Base-by-base conservation (phyloP, 2,888 invertebrate species). In the Octodonta nipae region DNA sequence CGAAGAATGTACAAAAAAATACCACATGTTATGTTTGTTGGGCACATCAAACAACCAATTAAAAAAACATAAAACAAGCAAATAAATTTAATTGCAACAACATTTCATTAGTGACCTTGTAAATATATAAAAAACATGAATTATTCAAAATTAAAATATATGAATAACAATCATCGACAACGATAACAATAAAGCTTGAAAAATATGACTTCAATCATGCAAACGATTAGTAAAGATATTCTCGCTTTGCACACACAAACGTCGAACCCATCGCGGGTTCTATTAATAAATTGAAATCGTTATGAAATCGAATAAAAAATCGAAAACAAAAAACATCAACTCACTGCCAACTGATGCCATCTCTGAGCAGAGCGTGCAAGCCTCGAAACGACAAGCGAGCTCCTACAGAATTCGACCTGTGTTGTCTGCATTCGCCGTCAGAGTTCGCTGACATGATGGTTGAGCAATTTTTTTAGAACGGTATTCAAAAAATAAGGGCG, bases 271-370 rank as follows among this genome's bases (percentile, higher is more conserved):
- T n/a, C n/a, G n/a, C n/a, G n/a, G n/a, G n/a, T n/a, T n/a, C n/a
- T n/a, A n/a, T n/a, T n/a, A n/a, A n/a, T n/a, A 20, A 20, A 20
- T 7, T 20, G n/a, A n/a, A 20, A 20, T 11, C 22, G 4, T 4
- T 11, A 11, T 22, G 10, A 22, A 20, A 20, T 4, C 22, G 11
- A 22, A 2, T 22, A 11, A 22, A 10, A 10, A 22, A 22, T 22
- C 36, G 38, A 34, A 45, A 37, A 40, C 25, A 25, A 33, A 41
- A 45, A 3, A 45, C 38, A 36, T 33, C 28, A 36, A 54, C 57
- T 56, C 52, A 58, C 57, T 57, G 56, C 52, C 54, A 52, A 34
- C 48, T 47, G 28, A 52, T 49, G 53, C 56, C 56, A 54, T 59
- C 60, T 55, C 52, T 53, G 39, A 60, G 49, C 36, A 61, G 41